Base-by-base conservation (phyloP, 2,888 invertebrate genomes). In the Sinelater perroti region DNA sequence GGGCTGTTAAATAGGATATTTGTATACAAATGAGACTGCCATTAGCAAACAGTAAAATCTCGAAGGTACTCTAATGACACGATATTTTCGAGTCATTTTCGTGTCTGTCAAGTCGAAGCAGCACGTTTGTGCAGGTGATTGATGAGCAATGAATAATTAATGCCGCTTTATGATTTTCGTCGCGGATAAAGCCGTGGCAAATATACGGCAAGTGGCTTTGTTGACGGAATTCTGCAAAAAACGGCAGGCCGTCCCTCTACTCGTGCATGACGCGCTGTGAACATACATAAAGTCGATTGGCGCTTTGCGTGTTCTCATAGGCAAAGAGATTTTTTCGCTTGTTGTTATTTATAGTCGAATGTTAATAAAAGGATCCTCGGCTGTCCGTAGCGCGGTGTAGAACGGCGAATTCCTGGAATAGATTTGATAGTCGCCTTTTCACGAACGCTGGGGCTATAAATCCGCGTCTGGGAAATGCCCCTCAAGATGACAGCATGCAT, bases 401-500 rank as follows among this genome's bases (percentile, higher is more conserved):
- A 45, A 46, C 31, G 35, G 53, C 35, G 36, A 45, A 30, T 50
- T 49, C 33, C 13, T 42, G 44, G 46, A 50, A 45, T 45, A 51
- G 46, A 51, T 51, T 56, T 56, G 45, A 51, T 56, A 50, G n/a
- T n/a, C 26, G 46, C 36, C 45, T 38, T 45, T 51, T 45, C 28
- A 45, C 14, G 42, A 56, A 45, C 30, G 51, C 36, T 28, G 17
- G 44, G 35, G 30, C 51, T 36, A 56, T 56, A 56, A 56, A 56
- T 56, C 45, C 36, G 45, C 31, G 50, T 56, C 56, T 51, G 38
- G 45, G 51, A 56, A 56, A 56, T 51, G 38, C 51, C 56, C 51
- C 61, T 14, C 16, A 61, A 62, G 63, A 64, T 62, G 65, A 62
- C 65, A 65, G 61, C 40, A 57, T 65, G 60, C 65, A 65, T 65